Evolutionary conservation across 2,113 vertebrate species (phyloP), one percentile per base, ranked within the genome.

Genomic region (Xiphophorus couchianus): DNA sequence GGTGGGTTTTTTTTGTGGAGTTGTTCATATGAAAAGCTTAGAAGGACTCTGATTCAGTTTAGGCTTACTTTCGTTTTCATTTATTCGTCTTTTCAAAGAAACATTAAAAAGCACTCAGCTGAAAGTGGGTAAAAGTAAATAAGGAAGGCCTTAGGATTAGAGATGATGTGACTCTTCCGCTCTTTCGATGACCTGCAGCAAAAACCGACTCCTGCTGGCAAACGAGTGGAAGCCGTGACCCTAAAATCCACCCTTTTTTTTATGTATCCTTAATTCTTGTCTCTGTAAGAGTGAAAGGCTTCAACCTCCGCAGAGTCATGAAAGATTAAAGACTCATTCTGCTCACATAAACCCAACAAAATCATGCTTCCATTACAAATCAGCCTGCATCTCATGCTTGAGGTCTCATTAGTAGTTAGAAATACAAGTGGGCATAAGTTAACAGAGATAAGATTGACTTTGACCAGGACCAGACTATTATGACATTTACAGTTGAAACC

Each of bases 251-350:
- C 28, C 66, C 80, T 88, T 84, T 89, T 88, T 92, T 86, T 80
- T 83, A 82, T 42, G 1, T 60, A 61, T 28, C 73, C 68, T 87
- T 88, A 85, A 87, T 90, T 90, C 66, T 65, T 68, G 29, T 70
- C 82, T 80, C 80, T 62, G 80, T 81, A 69, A 71, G 65, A 86
- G 77, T 72, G 82, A 64, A 81, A 85, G 85, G 79, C 73, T 61
- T 86, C 51, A 12, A 48, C 42, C 73, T 82, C 86, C 80, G 64
- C 66, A 25, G 81, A 77, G 86, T 88, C 71, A 90, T 84, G 42
- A 88, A 93, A 89, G 81, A 90, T 91, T 91, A 77, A 91, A 89
- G 44, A 73, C 12, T 70, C 67, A 78, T 77, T 83, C 83, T 82
- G 81, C 67, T 78, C 65, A 80, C 84, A 87, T 78, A 74, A 78